phyloP scores from a whole-genome alignment of 2,888 invertebrate genomes.

The Parelbella ahira region DNA sequence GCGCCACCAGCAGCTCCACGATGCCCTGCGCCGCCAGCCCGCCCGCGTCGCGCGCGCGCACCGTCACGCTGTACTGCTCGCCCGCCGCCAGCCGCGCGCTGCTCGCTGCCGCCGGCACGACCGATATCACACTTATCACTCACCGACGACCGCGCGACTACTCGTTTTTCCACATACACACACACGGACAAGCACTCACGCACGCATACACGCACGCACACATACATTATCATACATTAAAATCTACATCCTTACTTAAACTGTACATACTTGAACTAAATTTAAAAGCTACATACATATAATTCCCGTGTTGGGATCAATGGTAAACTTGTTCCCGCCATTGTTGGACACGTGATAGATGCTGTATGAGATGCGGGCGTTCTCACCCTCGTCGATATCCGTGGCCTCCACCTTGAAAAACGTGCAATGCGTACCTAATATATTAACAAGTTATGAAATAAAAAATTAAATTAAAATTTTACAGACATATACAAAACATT shows the following conservation, averaged over 20 bases:
- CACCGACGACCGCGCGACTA: no score
- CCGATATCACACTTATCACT: no score
- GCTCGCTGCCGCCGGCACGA: no score
- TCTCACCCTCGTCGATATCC: constrained; percentile 92
- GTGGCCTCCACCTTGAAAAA: constrained; percentile 84
- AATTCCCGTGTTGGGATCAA: constrained; percentile 88
- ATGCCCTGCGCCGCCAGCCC: constrained; percentile 92
- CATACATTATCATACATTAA: no score
- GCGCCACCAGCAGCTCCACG: constrained; percentile 90
- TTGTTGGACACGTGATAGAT: constrained; percentile 96
- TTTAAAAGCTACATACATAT: constrained; percentile 75
- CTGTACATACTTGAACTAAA: no score
- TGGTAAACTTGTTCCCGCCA: constrained; percentile 91
- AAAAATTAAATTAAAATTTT: no score
- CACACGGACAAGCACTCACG: no score
- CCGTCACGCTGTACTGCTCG: constrained; percentile 93
- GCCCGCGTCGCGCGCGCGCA: constrained; percentile 90
- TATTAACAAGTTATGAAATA: not conserved
- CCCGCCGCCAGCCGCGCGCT: constrained; percentile 91
- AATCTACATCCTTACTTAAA: no score
- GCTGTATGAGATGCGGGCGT: constrained; percentile 90
- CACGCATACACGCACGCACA: no score
- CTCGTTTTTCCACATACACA: no score
- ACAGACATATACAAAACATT: no score
- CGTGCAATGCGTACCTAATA: no score